A percentile compares a stretch with the other conserved stretches of the same genome.
Evolutionary conservation across 1,140 invertebrate genomes (phyloP).

Genomic region (Capitella teleta): DNA sequence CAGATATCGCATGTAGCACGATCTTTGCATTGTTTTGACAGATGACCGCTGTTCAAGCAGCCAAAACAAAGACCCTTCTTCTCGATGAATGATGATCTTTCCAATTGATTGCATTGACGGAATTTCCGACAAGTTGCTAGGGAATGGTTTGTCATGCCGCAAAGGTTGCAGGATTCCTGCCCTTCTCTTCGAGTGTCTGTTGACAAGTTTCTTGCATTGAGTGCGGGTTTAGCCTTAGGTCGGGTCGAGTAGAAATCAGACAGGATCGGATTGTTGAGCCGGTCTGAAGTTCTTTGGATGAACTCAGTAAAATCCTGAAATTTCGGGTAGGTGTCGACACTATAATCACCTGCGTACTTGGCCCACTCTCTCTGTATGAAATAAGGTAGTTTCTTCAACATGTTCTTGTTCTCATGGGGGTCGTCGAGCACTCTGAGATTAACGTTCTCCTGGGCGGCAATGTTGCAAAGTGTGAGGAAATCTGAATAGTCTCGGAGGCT

Average conservation of each 20-base stretch:
- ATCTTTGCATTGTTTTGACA: no score
- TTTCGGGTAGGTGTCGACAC: slow-evolving; percentile 11
- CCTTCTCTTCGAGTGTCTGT: no score
- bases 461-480: slow-evolving; percentile 15
- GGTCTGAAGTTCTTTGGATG: slow-evolving; percentile 15
- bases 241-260: no score
- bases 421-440: slow-evolving; percentile 15
- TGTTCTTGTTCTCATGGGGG: slow-evolving; percentile 15
- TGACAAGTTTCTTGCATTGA: no score
- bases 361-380: slow-evolving; percentile 13
- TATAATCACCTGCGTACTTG: no score
- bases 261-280: slow-evolving; percentile 17
- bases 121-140: no score
- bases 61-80: slow-evolving; percentile 9
- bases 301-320: slow-evolving; percentile 15
- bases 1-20: no score
- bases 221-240: no score
- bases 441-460: slow-evolving; percentile 10
- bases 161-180: no score
- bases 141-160: no score
- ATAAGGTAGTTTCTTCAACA: slow-evolving; percentile 15
- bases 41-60: slow-evolving; percentile 1
- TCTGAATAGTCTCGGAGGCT: slow-evolving; percentile 14
- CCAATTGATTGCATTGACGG: no score
- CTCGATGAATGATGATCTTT: slow-evolving; percentile 3